Evolutionary conservation across 2,113 vertebrate species (phyloP).

Genomic region (Eulemur rufifrons): DNA sequence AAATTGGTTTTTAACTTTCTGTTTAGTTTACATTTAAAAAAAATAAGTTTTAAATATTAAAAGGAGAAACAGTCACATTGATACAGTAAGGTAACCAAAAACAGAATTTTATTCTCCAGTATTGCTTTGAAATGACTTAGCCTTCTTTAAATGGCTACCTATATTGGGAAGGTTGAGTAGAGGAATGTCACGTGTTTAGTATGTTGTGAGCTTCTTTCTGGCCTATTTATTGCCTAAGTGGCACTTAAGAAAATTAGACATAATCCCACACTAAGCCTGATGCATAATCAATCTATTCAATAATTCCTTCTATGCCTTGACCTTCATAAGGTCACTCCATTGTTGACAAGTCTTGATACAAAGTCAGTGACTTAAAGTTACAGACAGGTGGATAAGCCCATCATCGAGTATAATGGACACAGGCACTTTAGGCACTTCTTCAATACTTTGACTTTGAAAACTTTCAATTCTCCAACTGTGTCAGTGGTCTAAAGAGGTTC

Average conservation of each 20-base stretch:
- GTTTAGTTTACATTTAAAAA: not conserved
- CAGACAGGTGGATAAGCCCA: not conserved
- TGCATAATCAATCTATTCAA: conserved; percentile 57
- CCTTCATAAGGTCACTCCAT: conserved; percentile 37
- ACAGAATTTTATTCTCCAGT: not conserved
- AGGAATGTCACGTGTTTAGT: not conserved
- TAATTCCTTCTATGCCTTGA: conserved; percentile 38
- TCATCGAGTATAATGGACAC: not conserved
- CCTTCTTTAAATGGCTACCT: not conserved
- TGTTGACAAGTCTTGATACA: not conserved
- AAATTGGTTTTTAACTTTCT: not conserved
- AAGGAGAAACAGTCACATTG: not conserved
- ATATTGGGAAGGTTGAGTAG: not conserved
- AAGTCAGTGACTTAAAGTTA: not conserved
- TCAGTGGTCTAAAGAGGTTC: conserved; percentile 14
- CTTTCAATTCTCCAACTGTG: conserved; percentile 26
- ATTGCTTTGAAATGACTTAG: not conserved
- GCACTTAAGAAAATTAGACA: conserved; percentile 53
- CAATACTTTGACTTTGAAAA: conserved; percentile 74
- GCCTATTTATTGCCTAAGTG: not conserved
- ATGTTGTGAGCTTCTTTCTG: not conserved
- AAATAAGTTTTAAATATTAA: not conserved
- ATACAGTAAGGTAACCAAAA: not conserved
- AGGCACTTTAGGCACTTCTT: not conserved
- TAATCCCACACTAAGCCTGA: conserved; percentile 61